Evolutionary conservation across 2,113 vertebrate genomes (phyloP).

Genomic region (Apistogramma diplotaenia): DNA sequence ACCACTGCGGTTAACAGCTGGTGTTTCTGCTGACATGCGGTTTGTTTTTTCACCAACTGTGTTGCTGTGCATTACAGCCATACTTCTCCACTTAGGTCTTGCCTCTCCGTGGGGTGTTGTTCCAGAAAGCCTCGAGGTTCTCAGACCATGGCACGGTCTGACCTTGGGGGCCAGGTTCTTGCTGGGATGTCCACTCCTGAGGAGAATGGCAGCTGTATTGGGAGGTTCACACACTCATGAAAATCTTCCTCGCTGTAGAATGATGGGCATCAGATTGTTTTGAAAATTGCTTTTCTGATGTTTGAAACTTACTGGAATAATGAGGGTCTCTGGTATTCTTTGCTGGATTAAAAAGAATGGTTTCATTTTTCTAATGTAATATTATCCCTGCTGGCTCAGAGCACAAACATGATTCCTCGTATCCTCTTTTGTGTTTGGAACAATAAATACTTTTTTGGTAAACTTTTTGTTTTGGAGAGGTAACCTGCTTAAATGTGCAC

Average conservation of each 20-base stretch:
- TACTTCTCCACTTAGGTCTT: neutral
- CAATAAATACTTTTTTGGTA: neutral
- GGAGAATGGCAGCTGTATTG: neutral
- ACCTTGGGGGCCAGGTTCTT: neutral
- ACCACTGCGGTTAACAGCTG: neutral
- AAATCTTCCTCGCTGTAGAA: neutral
- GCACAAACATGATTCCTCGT: neutral
- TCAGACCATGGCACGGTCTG: neutral
- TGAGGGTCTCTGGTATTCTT: too few species aligned
- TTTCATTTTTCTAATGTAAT: neutral
- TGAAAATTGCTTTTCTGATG: too few species aligned
- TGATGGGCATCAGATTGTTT: fast-evolving
- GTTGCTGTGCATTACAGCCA: neutral
- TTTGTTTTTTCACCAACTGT: too few species aligned
- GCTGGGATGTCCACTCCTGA: neutral
- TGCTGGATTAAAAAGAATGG: too few species aligned
- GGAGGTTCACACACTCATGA: neutral
- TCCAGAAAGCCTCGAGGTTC: neutral
- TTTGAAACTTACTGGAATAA: too few species aligned
- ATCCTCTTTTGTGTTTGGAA: neutral
- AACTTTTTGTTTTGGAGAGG: neutral
- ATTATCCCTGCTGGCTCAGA: neutral
- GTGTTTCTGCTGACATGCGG: neutral
- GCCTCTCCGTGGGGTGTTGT: too few species aligned
- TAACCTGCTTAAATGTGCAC: neutral